Conservation (phyloP, 2,888 invertebrate genomes). For the Sycophila texana region DNA sequence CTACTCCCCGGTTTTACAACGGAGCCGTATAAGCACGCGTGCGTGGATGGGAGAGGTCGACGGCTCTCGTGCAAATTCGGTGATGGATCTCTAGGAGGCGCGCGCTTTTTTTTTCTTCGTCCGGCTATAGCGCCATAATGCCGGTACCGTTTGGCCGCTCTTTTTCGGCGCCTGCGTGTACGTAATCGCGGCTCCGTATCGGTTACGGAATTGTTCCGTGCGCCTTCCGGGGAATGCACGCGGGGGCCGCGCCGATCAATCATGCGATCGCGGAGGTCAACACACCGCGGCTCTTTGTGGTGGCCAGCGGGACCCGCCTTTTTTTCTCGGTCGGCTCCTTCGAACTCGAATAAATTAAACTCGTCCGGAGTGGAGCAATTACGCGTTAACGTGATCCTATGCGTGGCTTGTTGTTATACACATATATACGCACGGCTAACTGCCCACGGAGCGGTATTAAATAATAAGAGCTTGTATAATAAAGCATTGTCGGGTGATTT, state of each 20-base stretch:
- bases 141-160: no score
- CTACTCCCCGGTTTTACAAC: background rate
- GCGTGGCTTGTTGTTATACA: background rate
- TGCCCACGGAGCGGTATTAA: background rate
- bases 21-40: background rate
- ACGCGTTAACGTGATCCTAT: background rate
- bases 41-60: background rate
- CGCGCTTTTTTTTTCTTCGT: background rate
- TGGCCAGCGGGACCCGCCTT: background rate
- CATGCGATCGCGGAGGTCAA: conserved; percentile 14
- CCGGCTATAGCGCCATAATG: background rate
- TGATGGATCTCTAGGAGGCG: background rate
- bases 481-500: background rate
- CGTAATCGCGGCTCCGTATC: background rate
- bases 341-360: conserved; percentile 4
- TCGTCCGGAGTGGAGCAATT: background rate
- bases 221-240: conserved; percentile 29
- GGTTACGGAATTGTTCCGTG: conserved; percentile 13
- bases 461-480: background rate
- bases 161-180: no score
- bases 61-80: background rate
- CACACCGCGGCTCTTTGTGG: background rate
- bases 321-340: background rate
- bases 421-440: background rate
- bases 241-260: conserved; percentile 23